Evolutionary conservation across 2,797 vertebrate species (phyloP).

Genomic region (Xiphorhynchus erythropygius): DNA sequence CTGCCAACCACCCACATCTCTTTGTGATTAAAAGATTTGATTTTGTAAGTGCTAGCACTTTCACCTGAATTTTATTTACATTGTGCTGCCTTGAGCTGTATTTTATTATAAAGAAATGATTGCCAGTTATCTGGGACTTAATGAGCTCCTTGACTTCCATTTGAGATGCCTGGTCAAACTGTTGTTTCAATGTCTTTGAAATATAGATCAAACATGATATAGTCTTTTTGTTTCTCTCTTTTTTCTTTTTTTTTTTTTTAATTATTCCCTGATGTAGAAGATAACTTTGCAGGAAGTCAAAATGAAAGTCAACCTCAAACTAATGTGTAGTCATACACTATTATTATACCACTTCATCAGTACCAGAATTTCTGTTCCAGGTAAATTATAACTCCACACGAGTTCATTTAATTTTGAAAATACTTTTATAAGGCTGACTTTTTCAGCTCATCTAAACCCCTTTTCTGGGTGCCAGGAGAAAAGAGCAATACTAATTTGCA

Average conservation of each 20-base stretch:
- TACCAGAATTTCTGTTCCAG: not conserved
- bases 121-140: not conserved
- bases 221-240: not conserved
- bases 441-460: not conserved
- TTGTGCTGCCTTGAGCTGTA: not conserved
- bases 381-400: not conserved
- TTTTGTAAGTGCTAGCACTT: not conserved
- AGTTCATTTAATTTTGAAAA: not conserved
- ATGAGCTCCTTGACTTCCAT: not conserved
- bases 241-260: not conserved
- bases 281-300: conserved; percentile 16
- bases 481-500: not conserved
- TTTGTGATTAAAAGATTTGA: not conserved
- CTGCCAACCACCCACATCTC: not conserved
- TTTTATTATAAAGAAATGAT: not conserved
- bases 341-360: not conserved
- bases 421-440: not conserved
- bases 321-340: not conserved
- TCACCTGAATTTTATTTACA: conserved; percentile 1
- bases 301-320: not conserved
- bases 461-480: not conserved
- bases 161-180: not conserved
- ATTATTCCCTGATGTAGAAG: not conserved
- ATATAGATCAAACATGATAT: not conserved
- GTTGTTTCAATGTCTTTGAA: not conserved